A percentile compares a stretch with the other conserved stretches of the same genome.
Conservation (phyloP, 2,113 vertebrate species). For the Phylloscopus trochiloides region DNA sequence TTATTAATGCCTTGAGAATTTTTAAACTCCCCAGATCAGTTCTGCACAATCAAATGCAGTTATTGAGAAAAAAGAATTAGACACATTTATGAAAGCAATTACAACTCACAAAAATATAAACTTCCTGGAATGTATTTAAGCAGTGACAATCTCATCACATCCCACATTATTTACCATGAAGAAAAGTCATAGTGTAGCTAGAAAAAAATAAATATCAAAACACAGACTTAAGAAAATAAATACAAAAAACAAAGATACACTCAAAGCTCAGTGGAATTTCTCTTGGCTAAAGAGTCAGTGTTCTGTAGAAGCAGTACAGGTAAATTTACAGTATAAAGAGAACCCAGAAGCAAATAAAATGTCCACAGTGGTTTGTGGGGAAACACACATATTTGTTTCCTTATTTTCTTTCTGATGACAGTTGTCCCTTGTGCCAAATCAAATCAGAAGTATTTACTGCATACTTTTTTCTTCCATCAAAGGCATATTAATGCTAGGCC, state of each 20-base stretch:
- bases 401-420: background rate
- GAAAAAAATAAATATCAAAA: background rate
- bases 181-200: background rate
- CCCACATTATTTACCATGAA: background rate
- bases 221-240: background rate
- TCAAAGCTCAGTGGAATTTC: background rate
- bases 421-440: background rate
- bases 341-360: background rate
- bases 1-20: background rate
- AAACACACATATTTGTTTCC: background rate
- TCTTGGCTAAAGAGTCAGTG: background rate
- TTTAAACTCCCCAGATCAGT: background rate
- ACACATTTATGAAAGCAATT: background rate
- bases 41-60: background rate
- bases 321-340: background rate
- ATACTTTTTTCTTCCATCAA: background rate
- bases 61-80: background rate
- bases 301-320: background rate
- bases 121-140: background rate
- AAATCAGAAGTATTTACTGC: background rate
- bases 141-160: background rate
- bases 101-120: background rate
- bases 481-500: background rate
- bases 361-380: background rate
- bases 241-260: background rate